phyloP scores from a whole-genome alignment of 2,888 invertebrate species.

The Drosophila parthenogenetica region DNA sequence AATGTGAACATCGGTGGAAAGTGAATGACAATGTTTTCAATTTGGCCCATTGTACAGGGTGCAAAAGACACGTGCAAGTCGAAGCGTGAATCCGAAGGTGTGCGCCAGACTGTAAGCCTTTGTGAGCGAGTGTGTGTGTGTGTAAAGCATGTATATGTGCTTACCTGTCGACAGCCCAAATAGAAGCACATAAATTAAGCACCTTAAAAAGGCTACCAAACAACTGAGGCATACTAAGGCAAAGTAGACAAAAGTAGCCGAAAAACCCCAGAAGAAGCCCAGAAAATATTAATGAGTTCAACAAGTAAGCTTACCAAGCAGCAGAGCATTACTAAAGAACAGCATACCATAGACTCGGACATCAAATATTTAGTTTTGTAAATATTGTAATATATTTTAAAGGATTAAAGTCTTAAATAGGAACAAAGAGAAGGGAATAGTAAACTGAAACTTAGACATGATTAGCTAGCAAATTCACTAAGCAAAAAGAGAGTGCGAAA shows the following conservation, averaged over 20 bases:
- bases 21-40: constrained; percentile 59
- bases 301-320: neutral
- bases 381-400: neutral
- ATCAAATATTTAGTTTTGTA: no score
- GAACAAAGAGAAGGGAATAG: no score
- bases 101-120: constrained; percentile 25
- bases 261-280: constrained; percentile 12
- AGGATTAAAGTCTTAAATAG: no score
- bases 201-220: constrained; percentile 42
- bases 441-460: no score
- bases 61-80: constrained; percentile 63
- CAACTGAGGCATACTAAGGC: constrained; percentile 26
- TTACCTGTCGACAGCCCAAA: constrained; percentile 24
- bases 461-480: no score
- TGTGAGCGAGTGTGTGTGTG: constrained; percentile 3
- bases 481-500: no score
- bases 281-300: constrained; percentile 24
- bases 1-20: constrained; percentile 68
- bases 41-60: constrained; percentile 53
- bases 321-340: neutral
- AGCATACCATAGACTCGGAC: neutral
- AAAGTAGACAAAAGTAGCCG: constrained; percentile 20
- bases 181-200: constrained; percentile 44
- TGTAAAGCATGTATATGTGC: neutral
- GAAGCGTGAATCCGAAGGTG: constrained; percentile 55